Evolutionary conservation across 2,113 vertebrate species (phyloP).

Genomic region (Tragelaphus buxtoni): DNA sequence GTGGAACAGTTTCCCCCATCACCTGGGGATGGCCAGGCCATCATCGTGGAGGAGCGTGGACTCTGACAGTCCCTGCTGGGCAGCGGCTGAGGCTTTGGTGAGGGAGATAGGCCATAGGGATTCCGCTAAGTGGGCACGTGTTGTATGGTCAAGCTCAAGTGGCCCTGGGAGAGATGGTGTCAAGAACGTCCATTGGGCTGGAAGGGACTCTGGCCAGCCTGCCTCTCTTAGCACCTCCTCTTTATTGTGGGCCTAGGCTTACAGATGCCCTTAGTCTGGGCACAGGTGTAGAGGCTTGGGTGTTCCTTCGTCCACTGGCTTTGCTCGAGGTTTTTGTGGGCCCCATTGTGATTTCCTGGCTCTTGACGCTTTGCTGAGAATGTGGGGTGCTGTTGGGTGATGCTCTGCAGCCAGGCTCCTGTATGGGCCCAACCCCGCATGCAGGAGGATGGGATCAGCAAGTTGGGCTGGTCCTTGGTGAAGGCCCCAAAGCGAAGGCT

Average conservation of each 20-base stretch:
- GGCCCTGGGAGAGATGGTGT: fast-evolving
- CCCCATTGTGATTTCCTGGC: not conserved
- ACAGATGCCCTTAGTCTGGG: fast-evolving
- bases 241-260: fast-evolving
- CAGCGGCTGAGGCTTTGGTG: not conserved
- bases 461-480: not conserved
- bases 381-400: not conserved
- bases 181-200: fast-evolving
- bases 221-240: fast-evolving
- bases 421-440: not conserved
- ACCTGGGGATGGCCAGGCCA: too few relatives aligned
- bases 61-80: not conserved
- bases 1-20: fast-evolving
- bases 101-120: not conserved
- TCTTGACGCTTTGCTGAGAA: fast-evolving
- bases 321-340: not conserved
- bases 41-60: fast-evolving
- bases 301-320: not conserved
- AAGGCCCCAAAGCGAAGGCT: not conserved
- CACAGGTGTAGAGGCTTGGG: fast-evolving
- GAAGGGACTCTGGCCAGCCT: fast-evolving
- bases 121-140: fast-evolving
- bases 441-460: not conserved
- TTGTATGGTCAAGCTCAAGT: not conserved
- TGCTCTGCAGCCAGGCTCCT: not conserved